Conservation (phyloP, 2,797 vertebrate genomes). For the Rhinichthys osculus region DNA sequence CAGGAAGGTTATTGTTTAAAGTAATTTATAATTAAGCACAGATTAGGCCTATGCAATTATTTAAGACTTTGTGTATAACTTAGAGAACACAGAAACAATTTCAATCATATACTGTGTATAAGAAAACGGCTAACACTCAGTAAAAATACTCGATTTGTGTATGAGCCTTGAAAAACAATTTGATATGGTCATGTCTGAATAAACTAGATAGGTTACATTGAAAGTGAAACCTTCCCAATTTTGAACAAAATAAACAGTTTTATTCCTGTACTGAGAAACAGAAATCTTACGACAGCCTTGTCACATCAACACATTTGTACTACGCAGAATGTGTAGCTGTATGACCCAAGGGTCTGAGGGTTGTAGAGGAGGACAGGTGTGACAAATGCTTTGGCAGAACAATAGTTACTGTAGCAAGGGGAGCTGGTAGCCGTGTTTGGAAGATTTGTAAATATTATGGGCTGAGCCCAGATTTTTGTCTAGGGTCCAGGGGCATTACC, state of each 20-base stretch:
- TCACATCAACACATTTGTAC: slow-evolving; percentile 29
- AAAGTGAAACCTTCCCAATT: background rate
- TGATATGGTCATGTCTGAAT: slow-evolving; percentile 4
- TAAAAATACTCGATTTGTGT: background rate
- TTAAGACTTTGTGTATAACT: background rate
- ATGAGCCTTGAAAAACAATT: slow-evolving; percentile 5
- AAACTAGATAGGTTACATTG: background rate
- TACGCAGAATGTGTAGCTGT: slow-evolving; percentile 8
- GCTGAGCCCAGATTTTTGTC: slow-evolving; percentile 23
- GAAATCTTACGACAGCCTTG: background rate
- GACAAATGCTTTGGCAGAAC: slow-evolving; percentile 35
- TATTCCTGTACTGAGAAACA: background rate
- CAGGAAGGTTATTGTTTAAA: background rate
- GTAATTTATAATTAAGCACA: background rate
- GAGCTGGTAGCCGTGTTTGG: slow-evolving; percentile 8
- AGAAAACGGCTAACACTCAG: background rate
- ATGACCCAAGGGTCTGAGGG: slow-evolving; percentile 25
- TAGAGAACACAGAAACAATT: background rate
- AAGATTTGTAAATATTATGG: slow-evolving; percentile 25
- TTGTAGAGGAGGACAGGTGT: slow-evolving; percentile 39
- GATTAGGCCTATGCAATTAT: background rate
- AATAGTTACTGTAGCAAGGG: slow-evolving; percentile 27
- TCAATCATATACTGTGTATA: background rate
- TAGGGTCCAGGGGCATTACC: slow-evolving; percentile 27
- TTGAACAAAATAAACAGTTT: background rate